phyloP scores from a whole-genome alignment of 2,797 vertebrate species.

The Lacerta viridis region DNA sequence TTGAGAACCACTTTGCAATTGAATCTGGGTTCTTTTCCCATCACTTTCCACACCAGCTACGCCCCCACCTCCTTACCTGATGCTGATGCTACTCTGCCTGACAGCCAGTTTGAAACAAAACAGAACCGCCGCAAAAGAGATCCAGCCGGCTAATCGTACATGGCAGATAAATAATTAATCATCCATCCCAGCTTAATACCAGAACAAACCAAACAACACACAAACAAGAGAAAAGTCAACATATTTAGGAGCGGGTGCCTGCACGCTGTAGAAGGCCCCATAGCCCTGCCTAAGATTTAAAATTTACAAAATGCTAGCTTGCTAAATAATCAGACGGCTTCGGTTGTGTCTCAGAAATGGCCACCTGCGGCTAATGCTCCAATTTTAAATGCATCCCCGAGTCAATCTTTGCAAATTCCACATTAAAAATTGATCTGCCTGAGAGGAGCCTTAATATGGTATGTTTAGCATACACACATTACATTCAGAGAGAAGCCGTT shows the following conservation, averaged over 20 bases:
- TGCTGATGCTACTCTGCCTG: no score
- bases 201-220: conserved; percentile 51
- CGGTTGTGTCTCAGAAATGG: conserved; percentile 78
- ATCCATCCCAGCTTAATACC: neutral
- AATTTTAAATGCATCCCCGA: conserved; percentile 84
- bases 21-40: neutral
- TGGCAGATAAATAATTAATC: conserved; percentile 44
- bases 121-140: neutral
- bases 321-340: conserved; percentile 70
- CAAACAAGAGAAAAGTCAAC: conserved; percentile 57
- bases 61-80: neutral
- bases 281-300: conserved; percentile 36
- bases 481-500: conserved; percentile 39
- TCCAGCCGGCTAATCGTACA: neutral
- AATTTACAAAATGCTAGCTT: conserved; percentile 55
- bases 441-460: conserved; percentile 76
- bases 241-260: conserved; percentile 18
- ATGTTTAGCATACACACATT: conserved; percentile 68
- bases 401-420: conserved; percentile 86
- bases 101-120: neutral
- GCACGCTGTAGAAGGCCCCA: neutral
- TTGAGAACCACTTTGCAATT: neutral
- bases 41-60: neutral
- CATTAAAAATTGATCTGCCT: conserved; percentile 91
- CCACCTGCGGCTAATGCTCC: conserved; percentile 83